Conservation (phyloP, 37 sponge, comb jelly and placozoan species). For the Aplysina aerophoba region DNA sequence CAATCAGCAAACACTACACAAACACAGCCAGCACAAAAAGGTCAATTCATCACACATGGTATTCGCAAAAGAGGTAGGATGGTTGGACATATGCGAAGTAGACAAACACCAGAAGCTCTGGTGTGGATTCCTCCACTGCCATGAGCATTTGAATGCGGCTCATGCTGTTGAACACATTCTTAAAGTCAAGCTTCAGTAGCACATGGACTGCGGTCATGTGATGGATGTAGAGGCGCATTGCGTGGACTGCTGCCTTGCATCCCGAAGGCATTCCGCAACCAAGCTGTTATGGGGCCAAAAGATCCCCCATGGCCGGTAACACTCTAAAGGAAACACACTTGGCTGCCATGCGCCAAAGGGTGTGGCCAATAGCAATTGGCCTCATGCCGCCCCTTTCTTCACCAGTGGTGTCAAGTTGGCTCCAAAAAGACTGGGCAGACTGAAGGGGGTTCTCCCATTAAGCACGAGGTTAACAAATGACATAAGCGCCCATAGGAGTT, state of each 20-base stretch:
- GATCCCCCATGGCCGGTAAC: neutral
- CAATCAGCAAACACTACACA: too few species aligned
- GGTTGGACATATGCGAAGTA: neutral
- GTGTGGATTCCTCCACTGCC: constrained; percentile 15
- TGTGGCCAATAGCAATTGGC: constrained; percentile 46
- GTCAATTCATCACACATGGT: too few species aligned
- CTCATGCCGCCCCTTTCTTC: constrained; percentile 44
- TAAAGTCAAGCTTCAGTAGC: constrained; percentile 33
- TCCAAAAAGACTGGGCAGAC: constrained; percentile 49
- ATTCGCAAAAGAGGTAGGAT: constrained; percentile 16
- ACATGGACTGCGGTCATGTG: neutral
- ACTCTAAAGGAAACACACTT: neutral
- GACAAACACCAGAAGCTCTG: neutral
- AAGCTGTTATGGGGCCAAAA: neutral
- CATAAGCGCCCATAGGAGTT: constrained; percentile 22
- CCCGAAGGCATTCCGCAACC: constrained; percentile 21
- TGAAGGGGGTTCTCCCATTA: constrained; percentile 38
- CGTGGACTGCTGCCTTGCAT: constrained; percentile 41
- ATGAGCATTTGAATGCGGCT: constrained; percentile 35
- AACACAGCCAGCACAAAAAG: too few species aligned
- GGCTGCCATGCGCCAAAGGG: constrained; percentile 38
- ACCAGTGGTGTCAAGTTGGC: constrained; percentile 35
- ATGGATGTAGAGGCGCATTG: constrained; percentile 19
- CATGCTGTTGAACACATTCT: constrained; percentile 33
- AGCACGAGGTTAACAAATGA: constrained; percentile 36